Evolutionary conservation across 2,888 invertebrate species (phyloP).

Genomic region (Nipponacmea schrenckii): DNA sequence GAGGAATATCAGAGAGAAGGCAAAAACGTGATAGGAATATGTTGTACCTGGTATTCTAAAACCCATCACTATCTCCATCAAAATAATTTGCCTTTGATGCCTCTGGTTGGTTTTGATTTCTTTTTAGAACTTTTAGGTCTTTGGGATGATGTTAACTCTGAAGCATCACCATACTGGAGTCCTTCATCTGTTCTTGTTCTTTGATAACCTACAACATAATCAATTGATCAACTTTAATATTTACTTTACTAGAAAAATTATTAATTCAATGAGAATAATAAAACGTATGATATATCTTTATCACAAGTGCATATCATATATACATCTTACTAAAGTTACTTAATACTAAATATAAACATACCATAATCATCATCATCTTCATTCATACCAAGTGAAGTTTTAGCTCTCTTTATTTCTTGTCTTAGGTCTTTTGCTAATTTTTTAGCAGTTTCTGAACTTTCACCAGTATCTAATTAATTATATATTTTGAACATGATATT

Average conservation of each 20-base stretch:
- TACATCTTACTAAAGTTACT: no score
- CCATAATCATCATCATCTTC: slow-evolving; percentile 5
- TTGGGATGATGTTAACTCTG: background rate
- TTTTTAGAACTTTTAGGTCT: no score
- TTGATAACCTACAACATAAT: background rate
- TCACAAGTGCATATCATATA: no score
- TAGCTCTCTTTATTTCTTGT: slow-evolving; percentile 44
- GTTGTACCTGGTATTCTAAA: no score
- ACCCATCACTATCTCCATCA: background rate
- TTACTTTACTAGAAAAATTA: background rate
- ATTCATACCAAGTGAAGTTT: slow-evolving; percentile 36
- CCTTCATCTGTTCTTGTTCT: background rate
- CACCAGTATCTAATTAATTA: slow-evolving; percentile 40
- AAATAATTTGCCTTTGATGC: background rate
- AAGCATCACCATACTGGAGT: background rate
- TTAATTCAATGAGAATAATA: no score
- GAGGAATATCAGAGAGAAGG: no score
- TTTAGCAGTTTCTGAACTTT: slow-evolving; percentile 42
- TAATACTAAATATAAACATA: background rate
- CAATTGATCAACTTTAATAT: background rate
- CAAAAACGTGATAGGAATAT: no score
- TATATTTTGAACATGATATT: no score
- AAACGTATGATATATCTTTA: no score
- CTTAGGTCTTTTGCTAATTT: slow-evolving; percentile 49
- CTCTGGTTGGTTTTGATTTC: background rate